Evolutionary conservation across 2,797 vertebrate species (phyloP).

Genomic region (Myotis myotis): DNA sequence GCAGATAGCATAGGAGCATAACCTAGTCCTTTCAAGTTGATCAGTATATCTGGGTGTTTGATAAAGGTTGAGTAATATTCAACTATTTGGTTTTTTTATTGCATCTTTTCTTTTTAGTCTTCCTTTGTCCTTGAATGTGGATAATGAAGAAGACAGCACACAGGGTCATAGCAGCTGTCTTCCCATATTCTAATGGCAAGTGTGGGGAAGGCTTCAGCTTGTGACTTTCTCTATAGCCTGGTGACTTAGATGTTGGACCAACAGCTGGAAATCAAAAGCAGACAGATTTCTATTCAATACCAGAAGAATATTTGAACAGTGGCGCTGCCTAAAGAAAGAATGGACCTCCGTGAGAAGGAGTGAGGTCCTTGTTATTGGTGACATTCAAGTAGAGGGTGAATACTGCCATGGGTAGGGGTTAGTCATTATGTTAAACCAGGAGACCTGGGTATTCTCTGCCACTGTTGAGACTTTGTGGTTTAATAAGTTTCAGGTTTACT

Average conservation of each 20-base stretch:
- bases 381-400: not conserved
- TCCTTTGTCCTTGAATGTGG: not conserved
- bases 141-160: not conserved
- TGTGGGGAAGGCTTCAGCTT: not conserved
- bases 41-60: not conserved
- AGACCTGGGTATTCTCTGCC: not conserved
- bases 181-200: not conserved
- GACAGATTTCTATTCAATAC: not conserved
- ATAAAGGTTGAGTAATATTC: not conserved
- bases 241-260: not conserved
- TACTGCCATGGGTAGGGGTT: not conserved
- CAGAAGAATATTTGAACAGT: not conserved
- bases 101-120: not conserved
- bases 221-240: not conserved
- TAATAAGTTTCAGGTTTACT: not conserved
- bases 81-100: not conserved
- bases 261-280: not conserved
- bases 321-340: not conserved
- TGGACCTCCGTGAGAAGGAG: not conserved
- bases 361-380: not conserved
- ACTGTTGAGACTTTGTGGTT: not conserved
- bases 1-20: not conserved
- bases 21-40: not conserved
- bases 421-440: not conserved
- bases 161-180: not conserved